Evolutionary conservation across 1,140 invertebrate genomes (phyloP).

Genomic region (Archivesica marissinica): DNA sequence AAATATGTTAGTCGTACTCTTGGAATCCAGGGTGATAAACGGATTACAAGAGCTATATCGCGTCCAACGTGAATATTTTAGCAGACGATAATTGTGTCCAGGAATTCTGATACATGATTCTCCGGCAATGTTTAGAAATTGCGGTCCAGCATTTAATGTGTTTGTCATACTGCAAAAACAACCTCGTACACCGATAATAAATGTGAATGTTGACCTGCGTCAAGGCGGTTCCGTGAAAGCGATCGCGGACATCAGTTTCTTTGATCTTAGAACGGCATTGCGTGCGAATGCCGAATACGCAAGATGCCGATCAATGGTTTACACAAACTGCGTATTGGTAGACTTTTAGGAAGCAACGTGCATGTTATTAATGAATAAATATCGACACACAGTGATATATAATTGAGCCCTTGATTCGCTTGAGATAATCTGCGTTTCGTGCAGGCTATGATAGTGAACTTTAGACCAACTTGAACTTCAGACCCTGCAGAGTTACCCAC

Average conservation of each 20-base stretch:
- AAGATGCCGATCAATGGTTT: background rate
- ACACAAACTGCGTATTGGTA: background rate
- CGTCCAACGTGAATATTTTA: constrained; percentile 7
- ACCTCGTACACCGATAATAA: background rate
- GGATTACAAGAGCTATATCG: background rate
- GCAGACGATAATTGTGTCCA: constrained; percentile 6
- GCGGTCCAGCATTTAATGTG: too few species aligned
- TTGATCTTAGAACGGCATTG: background rate
- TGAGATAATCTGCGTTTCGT: background rate
- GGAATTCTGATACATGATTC: background rate
- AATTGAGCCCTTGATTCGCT: background rate
- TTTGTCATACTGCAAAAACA: background rate
- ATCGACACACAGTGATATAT: background rate
- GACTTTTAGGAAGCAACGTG: background rate
- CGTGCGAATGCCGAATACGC: background rate
- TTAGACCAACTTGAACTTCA: too few species aligned
- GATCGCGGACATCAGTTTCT: background rate
- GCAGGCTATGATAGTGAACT: background rate
- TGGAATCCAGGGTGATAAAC: background rate
- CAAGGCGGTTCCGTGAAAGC: too few species aligned
- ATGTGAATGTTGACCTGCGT: too few species aligned
- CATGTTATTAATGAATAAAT: background rate
- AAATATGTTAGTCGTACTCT: constrained; percentile 4
- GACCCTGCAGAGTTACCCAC: too few species aligned
- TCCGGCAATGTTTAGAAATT: background rate